Percentiles rank a stretch among this genome's conserved stretches.
These are phyloP conservation scores for Mylabris phalerata DNA, from an alignment of 1,140 invertebrate genomes.

Conservation along the genomic window DNA sequence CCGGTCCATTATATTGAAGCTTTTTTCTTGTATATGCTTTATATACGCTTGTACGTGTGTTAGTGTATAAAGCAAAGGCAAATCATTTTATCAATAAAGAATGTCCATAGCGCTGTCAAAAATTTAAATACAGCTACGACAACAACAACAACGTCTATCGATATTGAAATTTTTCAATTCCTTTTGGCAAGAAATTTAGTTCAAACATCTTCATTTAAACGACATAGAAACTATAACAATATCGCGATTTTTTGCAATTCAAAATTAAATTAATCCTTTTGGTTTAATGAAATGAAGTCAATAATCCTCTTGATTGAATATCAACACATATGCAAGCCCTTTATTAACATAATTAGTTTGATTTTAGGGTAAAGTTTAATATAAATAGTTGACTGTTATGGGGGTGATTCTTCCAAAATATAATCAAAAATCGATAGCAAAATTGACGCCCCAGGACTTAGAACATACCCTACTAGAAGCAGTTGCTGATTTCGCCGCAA, in stretches of 20 bases:
- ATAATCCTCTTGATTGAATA: neutral
- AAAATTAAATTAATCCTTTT: too few relatives aligned
- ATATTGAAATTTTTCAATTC: slow-evolving; percentile 6
- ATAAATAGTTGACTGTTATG: too few relatives aligned
- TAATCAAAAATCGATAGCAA: too few relatives aligned
- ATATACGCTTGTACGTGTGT: neutral
- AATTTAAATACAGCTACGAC: slow-evolving; percentile 6
- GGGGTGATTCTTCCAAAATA: too few relatives aligned
- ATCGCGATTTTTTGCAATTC: too few relatives aligned
- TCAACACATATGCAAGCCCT: neutral
- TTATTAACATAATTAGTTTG: too few relatives aligned
- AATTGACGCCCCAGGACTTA: too few relatives aligned
- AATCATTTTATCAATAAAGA: slow-evolving; percentile 1
- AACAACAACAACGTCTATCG: neutral
- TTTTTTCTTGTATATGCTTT: neutral
- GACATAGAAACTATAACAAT: too few relatives aligned
- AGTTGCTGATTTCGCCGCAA: too few relatives aligned
- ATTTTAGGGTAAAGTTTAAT: too few relatives aligned
- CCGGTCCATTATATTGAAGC: neutral
- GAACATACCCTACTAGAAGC: too few relatives aligned
- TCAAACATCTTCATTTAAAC: neutral
- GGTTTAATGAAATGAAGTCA: too few relatives aligned
- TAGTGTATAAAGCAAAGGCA: neutral
- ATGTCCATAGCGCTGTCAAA: slow-evolving; percentile 9
- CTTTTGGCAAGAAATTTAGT: slow-evolving; percentile 6